Base-by-base conservation (phyloP, 2,797 vertebrate species). In the Poecilia wingei region DNA sequence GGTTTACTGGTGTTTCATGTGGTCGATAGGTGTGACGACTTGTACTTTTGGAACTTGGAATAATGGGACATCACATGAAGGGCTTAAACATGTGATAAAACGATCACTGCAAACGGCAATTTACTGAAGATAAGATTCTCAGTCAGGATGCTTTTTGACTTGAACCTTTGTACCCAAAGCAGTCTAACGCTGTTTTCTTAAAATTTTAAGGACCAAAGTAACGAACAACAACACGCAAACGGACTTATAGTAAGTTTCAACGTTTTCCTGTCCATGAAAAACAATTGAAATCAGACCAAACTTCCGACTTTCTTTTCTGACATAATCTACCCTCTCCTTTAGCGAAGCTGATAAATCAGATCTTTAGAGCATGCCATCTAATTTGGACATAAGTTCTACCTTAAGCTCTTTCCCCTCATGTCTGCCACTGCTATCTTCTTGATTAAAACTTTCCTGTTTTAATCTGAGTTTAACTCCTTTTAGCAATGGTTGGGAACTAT, bases 201-300 rank as follows among this genome's bases (percentile, higher is more conserved):
- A 96, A 95, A 96, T 96, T 96, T 96, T 96, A 99, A 99, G 98
- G 98, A 99, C 96, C 98, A 99, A 97, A 98, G 96, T 99, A 99
- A 98, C 97, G 97, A 97, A 96, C 98, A 99, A 94, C 97, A 98
- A 96, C 98, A 99, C 97, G 96, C 98, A 97, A 96, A 99, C 97
- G 98, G 98, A 99, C 95, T 98, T 93, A 97, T 99, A 98, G 98
- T 99, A 99, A 99, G 98, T 99, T 97, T 95, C 90, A 81, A 94
- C 88, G 80, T 93, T 91, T 91, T 93, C n/a, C 88, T 85, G 92
- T 91, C 89, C 90, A 93, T 81, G 91, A 89, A 82, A 82, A 86
- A 88, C 57, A 85, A 87, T 47, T 75, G 0, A 87, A 94, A 91
- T 91, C 41, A 4, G 86, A 93, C 66, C 72, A 80, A 84, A 80